Percentiles rank a stretch among this genome's conserved stretches.
phyloP scores from a whole-genome alignment of 2,888 invertebrate species.

The Peribatodes rhomboidaria region DNA sequence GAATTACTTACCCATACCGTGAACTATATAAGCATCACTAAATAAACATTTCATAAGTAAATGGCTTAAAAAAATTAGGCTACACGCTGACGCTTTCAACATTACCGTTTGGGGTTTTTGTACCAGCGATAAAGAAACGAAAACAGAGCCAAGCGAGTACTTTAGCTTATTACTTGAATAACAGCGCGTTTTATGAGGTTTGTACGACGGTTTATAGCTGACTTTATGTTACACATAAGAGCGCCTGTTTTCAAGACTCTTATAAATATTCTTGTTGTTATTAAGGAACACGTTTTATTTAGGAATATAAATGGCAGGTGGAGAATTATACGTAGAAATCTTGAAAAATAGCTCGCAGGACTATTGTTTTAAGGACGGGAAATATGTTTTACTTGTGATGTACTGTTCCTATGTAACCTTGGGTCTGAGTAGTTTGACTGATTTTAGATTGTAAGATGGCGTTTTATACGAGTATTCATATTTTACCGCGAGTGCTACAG shows the following conservation, averaged over 20 bases:
- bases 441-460: no score
- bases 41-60: not conserved
- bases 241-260: slow-evolving; percentile 32
- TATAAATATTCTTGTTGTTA: slow-evolving; percentile 34
- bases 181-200: slow-evolving; percentile 34
- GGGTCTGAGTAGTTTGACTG: no score
- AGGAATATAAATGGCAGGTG: not conserved
- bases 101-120: slow-evolving; percentile 24
- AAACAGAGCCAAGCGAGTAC: slow-evolving; percentile 28
- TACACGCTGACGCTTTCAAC: slow-evolving; percentile 13
- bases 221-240: slow-evolving; percentile 34
- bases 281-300: slow-evolving; percentile 13
- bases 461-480: no score
- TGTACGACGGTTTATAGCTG: slow-evolving; percentile 33
- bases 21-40: not conserved
- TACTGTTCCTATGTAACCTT: no score
- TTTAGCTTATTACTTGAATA: slow-evolving; percentile 40
- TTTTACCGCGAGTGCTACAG: no score
- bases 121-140: slow-evolving; percentile 22
- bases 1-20: no score
- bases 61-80: slow-evolving; percentile 10
- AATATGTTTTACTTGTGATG: no score
- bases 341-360: not conserved
- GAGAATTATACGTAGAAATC: not conserved
- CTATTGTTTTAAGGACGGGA: no score